Evolutionary conservation across 53 echinoderm and acorn worm genomes (phyloP).

Genomic region (Mesocentrotus franciscanus): DNA sequence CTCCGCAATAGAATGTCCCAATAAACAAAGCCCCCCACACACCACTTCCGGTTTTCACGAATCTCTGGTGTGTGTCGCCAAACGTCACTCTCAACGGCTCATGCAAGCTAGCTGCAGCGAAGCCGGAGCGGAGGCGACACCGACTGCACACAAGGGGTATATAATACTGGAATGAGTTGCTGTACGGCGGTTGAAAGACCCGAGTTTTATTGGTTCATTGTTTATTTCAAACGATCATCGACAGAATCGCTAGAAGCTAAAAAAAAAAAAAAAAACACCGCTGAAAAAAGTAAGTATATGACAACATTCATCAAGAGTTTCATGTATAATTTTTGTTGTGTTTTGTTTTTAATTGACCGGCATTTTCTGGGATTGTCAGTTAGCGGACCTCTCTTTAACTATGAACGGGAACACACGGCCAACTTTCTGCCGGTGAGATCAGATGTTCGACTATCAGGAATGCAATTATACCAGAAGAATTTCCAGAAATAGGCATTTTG

Average conservation of each 20-base stretch:
- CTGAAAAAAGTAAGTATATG: neutral
- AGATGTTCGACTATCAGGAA: too few relatives aligned
- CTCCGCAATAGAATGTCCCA: neutral
- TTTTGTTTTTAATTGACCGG: too few relatives aligned
- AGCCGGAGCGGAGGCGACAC: neutral
- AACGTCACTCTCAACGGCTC: neutral
- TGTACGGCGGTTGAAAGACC: neutral
- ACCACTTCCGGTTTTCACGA: conserved; percentile 48
- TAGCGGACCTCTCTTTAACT: neutral
- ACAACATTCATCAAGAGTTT: neutral
- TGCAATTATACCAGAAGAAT: too few relatives aligned
- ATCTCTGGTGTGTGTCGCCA: neutral
- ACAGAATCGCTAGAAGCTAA: neutral
- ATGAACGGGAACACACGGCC: neutral
- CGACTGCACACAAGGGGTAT: neutral
- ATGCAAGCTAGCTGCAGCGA: neutral
- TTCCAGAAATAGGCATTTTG: too few relatives aligned
- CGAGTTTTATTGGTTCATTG: neutral
- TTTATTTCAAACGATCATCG: neutral
- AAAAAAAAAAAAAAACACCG: neutral
- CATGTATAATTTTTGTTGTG: too few relatives aligned
- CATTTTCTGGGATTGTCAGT: neutral
- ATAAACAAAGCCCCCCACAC: conserved; percentile 54
- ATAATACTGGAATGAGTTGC: neutral
- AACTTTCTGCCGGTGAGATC: too few relatives aligned